Conservation (phyloP, 2,888 invertebrate species). For the Agrochola circellaris region DNA sequence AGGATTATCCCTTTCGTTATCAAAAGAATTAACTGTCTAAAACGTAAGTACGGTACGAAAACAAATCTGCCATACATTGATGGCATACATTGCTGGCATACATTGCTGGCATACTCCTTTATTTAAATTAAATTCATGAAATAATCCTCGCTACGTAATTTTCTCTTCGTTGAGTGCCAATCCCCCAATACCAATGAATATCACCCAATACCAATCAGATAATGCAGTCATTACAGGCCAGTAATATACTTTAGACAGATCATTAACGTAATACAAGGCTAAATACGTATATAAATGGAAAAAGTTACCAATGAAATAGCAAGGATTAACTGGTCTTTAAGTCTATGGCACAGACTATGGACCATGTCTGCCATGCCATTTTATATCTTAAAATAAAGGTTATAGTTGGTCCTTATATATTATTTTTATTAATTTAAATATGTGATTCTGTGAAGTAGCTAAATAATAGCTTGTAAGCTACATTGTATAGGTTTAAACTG, state of each 20-base stretch:
- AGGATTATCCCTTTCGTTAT: neutral
- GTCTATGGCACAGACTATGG: neutral
- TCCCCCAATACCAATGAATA: constrained; percentile 27
- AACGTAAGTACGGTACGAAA: neutral
- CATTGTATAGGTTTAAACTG: too few relatives aligned
- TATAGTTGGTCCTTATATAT: constrained; percentile 1
- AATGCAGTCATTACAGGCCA: constrained; percentile 27
- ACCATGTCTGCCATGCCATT: neutral
- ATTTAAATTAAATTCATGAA: neutral
- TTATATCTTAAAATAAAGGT: constrained; percentile 21
- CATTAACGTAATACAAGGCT: constrained; percentile 32
- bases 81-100: neutral
- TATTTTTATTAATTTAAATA: neutral
- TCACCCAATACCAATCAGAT: constrained; percentile 34
- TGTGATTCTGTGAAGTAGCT: too few relatives aligned
- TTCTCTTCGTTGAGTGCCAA: neutral
- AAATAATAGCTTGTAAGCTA: too few relatives aligned
- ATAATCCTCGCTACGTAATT: neutral
- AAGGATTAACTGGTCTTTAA: constrained; percentile 18
- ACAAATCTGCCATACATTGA: neutral
- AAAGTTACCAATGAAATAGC: constrained; percentile 40
- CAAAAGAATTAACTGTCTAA: neutral
- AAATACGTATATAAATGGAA: constrained; percentile 46
- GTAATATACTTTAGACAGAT: constrained; percentile 25
- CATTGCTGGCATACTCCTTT: neutral